Evolutionary conservation across 2,797 vertebrate genomes (phyloP), one percentile per base, ranked within the genome.

Genomic region (Thaleichthys pacificus): DNA sequence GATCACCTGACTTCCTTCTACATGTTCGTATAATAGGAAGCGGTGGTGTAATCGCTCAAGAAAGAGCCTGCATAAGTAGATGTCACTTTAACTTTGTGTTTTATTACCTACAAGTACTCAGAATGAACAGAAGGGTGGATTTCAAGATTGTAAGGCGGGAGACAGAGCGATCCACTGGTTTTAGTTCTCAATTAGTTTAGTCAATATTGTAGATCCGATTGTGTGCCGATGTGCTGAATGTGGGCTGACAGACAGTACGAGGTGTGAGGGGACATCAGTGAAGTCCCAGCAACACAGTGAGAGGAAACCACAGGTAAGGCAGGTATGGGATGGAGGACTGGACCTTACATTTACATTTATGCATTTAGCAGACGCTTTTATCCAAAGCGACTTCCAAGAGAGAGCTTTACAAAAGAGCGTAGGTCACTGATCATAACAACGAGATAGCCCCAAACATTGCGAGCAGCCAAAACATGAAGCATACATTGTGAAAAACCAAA

Each of bases 1-100:
- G 90, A 92, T 92, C 91, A 91, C 85, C 87, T 78, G 85, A 89
- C 89, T 88, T 90, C 87, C 88, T 87, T 80, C 77, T 87, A 82
- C 88, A 82, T 89, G 86, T 82, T 76, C 85, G 87, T 86, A 82
- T 87, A 91, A 91, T 85, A 84, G 85, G 87, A 86, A 85, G 84
- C 80, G 47, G 75, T 67, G 86, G 85, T 83, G 91, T 91, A 90
- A 92, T 93, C 90, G 91, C 89, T 92, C 86, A 91, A 86, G 89
- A 85, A 85, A 87, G 87, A 87, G 71, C 66, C 78, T 22, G 84
- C 74, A 87, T 92, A 89, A 91, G 91, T 90, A 89, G 87, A 85
- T 83, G 89, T 91, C 91, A 89, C 87, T 88, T 87, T 88, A 89
- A 89, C 88, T 87, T 80, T 86, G 81, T 88, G 87, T 88, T 91